Base-by-base conservation (phyloP, 2,797 vertebrate species). In the Phoxinus dragarum region DNA sequence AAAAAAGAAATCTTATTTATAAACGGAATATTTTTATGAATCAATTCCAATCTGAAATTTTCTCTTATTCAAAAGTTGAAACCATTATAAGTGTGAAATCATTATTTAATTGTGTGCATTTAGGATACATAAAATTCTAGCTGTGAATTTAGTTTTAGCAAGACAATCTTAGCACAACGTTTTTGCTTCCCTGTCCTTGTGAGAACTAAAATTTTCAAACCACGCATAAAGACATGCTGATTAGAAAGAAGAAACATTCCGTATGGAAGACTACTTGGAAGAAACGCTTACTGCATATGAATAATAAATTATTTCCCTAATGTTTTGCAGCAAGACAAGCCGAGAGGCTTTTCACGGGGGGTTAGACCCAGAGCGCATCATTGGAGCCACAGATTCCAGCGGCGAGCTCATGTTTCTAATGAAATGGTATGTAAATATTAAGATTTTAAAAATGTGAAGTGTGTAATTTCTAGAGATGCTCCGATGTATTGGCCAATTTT, bases 361-460 rank as follows among this genome's bases (percentile, higher is more conserved):
- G 19, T 95, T 99, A 88, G 97, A 98, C 84, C 98, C 98, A 0
- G 98, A 99, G 89, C 94, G 98, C 72, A 99, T 99, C 88, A 99
- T 99, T 17, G 98, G 98, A 54, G 98, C 98, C 10, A 99, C 98
- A 0, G 98, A 99, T 84, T 99, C 98, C 64, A 99, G 98, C 12
- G 98, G 98, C 91, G 98, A 99, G 90, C 96, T 99, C 72, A 99
- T 99, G 98, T 99, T 99, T 93, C 96, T 99, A 71, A 99, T 99
- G 98, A 99, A 99, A 91, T 99, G 98, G 98, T 99, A 91, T 90
- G 97, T 95, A 1, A 52, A 79, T 54, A 19, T 64, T 31, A 19
- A 0, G 6, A 12, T 40, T 42, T 17, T 1, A 27, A 17, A 69
- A 34, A 34, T 17, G 14, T 31, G 1, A 19, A 12, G 3, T 3